A percentile compares a stretch with the other conserved stretches of the same genome.
phyloP scores from a whole-genome alignment of 2,113 vertebrate species.

The Rostratula benghalensis region DNA sequence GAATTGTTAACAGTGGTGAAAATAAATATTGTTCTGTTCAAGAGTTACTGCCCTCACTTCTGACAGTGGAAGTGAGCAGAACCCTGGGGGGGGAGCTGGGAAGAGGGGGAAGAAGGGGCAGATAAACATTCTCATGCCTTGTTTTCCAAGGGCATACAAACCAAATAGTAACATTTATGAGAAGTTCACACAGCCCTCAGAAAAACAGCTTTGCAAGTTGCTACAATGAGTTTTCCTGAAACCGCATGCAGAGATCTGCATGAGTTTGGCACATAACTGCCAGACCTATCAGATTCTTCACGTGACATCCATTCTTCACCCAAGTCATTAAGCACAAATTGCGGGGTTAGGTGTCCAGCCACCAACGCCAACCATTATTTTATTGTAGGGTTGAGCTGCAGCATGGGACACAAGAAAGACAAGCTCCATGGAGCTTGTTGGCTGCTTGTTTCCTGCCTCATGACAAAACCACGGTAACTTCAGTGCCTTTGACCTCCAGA shows the following conservation, averaged over 20 bases:
- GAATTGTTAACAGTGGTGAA: not conserved
- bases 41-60: not conserved
- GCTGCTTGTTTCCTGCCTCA: not conserved
- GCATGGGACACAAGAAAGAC: not conserved
- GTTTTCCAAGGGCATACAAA: not conserved
- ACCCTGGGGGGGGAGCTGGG: accelerated
- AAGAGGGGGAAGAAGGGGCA: not conserved
- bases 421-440: not conserved
- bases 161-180: not conserved
- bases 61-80: not conserved
- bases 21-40: not conserved
- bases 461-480: not conserved
- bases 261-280: not conserved
- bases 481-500: not conserved
- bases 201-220: not conserved
- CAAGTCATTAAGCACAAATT: not conserved
- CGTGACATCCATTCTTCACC: not conserved
- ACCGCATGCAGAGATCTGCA: not conserved
- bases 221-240: not conserved
- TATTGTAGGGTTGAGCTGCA: not conserved
- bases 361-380: not conserved
- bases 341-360: not conserved
- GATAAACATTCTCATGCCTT: not conserved
- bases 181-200: not conserved
- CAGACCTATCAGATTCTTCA: not conserved